Evolutionary conservation across 2,797 vertebrate genomes (phyloP).

Genomic region (Erithacus rubecula): DNA sequence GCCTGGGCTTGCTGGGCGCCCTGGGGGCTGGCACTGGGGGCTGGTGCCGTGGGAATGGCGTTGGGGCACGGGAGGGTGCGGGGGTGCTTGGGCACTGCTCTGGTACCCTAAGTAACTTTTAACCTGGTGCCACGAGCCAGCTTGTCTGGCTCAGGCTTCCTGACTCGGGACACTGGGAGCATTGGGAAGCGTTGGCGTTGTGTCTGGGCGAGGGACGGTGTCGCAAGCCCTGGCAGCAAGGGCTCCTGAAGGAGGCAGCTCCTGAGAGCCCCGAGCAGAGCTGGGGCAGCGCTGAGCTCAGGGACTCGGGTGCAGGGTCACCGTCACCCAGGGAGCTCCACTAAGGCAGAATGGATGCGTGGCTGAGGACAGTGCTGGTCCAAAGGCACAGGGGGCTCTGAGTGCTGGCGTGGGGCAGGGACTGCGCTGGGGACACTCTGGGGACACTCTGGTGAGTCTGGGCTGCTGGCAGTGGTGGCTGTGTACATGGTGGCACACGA

Average conservation of each 20-base stretch:
- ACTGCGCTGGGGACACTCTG: rapidly evolving
- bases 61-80: rapidly evolving
- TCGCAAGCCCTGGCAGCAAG: neutral
- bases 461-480: rapidly evolving
- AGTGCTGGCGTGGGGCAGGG: rapidly evolving
- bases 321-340: neutral
- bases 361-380: neutral
- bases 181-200: neutral
- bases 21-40: neutral
- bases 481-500: rapidly evolving
- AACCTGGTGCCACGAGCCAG: rapidly evolving
- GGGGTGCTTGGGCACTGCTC: rapidly evolving
- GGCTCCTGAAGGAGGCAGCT: neutral
- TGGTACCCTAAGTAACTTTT: neutral
- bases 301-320: neutral
- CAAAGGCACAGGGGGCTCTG: neutral
- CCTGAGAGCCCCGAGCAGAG: neutral
- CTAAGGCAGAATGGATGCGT: rapidly evolving
- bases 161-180: neutral
- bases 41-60: rapidly evolving
- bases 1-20: neutral
- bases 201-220: neutral
- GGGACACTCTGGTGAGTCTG: rapidly evolving
- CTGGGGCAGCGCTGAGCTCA: neutral
- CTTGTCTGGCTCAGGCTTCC: neutral